Evolutionary conservation across 2,113 vertebrate species (phyloP), one percentile per base, ranked within the genome.

Genomic region (Festucalex cinctus): DNA sequence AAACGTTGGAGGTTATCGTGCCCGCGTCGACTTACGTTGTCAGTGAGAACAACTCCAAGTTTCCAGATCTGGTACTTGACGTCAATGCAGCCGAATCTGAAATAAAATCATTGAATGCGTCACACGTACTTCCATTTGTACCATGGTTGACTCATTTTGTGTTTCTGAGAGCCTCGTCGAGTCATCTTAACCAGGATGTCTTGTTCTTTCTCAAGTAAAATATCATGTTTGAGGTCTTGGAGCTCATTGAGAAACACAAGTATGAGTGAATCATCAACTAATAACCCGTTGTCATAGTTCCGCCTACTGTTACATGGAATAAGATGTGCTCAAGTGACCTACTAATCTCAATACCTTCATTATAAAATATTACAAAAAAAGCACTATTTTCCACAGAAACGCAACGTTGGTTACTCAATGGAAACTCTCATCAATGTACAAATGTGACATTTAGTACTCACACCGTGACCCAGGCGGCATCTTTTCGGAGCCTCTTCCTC

Each of bases 11-110:
- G 3, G n/a, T n/a, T 44, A 48, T 41, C 2, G 12, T 26, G 28
- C 22, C 6, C 51, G 32, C 36, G n/a, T 62, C 0, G 77, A 90
- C 95, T 95, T 90, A 98, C 96, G 17, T 93, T 96, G 84, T 98
- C 95, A 9, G 95, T 97, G 88, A 98, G 95, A 79, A 98, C 94
- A 17, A 98, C 96, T 71, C 96, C 96, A 0, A 98, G 88, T 84
- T 98, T 98, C 96, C 96, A 98, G 86, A 98, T 91, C 83, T 96
- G 95, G 86, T 98, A 98, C 81, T 98, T 97, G 73, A 96, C 83
- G 73, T 98, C 96, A 70, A 95, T 82, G 64, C 94, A 94, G 85
- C 92, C 94, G 32, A 94, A 82, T 70, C 95, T 98, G 90, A 77
- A 86, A 80, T 49, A 61, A 70, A 36, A 20, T 14, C 4, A 26